Percentiles rank a stretch among this genome's conserved stretches.
Conservation (phyloP, 2,113 vertebrate genomes). For the Abramis brama region DNA sequence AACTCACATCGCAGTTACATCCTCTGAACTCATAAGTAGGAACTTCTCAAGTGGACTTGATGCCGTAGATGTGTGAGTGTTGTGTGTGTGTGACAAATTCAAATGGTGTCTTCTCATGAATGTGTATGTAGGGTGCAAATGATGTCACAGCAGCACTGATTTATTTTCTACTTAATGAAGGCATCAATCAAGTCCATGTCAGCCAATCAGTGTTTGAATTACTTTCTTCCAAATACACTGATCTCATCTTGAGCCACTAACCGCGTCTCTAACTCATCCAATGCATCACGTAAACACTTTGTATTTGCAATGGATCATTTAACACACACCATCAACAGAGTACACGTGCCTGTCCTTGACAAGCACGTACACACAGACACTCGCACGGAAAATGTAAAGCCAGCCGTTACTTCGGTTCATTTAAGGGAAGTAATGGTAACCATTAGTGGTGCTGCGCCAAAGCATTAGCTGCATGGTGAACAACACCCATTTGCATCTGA, state of each 20-base stretch:
- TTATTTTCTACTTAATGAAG: constrained; percentile 37
- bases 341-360: neutral
- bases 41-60: neutral
- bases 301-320: constrained; percentile 45
- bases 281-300: constrained; percentile 23
- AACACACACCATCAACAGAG: neutral
- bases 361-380: neutral
- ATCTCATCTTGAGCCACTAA: constrained; percentile 34
- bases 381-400: neutral
- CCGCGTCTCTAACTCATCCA: constrained; percentile 26
- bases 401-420: constrained; percentile 26
- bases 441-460: constrained; percentile 26
- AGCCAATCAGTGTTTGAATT: constrained; percentile 31
- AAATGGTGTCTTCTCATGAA: neutral
- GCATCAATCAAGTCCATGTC: constrained; percentile 10
- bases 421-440: neutral
- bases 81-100: constrained; percentile 1
- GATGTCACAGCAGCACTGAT: constrained; percentile 51
- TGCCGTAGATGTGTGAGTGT: neutral
- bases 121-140: neutral
- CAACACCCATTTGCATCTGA: constrained; percentile 42
- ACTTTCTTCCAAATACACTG: constrained; percentile 45
- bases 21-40: neutral
- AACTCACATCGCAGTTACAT: neutral
- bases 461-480: constrained; percentile 29